These are phyloP conservation scores for Pollenia labialis DNA, from an alignment of 2,888 invertebrate species.

Conservation along the genomic window DNA sequence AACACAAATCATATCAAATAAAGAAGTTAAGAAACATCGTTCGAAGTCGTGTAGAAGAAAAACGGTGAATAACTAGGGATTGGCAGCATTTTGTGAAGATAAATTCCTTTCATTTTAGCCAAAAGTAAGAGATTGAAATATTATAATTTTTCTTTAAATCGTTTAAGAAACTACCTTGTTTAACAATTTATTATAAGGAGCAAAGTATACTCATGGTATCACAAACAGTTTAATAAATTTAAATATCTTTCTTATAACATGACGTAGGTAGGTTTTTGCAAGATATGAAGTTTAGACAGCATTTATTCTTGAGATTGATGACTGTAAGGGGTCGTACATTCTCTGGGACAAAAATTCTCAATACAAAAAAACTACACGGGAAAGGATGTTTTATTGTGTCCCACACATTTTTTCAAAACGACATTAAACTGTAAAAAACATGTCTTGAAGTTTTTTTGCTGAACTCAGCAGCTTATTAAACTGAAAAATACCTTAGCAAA, in stretches of 20 bases:
- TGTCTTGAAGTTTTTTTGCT: slow-evolving; percentile 1
- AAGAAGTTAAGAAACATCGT: no score
- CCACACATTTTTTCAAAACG: slow-evolving; percentile 56
- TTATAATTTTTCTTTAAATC: no score
- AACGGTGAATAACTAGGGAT: no score
- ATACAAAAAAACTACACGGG: slow-evolving; percentile 39
- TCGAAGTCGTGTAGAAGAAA: no score
- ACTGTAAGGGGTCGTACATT: slow-evolving; percentile 56
- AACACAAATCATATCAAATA: no score
- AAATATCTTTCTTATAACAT: not conserved
- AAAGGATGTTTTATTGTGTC: slow-evolving; percentile 64
- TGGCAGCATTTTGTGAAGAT: no score
- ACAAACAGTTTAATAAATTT: not conserved
- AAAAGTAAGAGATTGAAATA: no score
- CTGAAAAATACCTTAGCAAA: slow-evolving; percentile 19
- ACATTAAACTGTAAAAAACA: not conserved
- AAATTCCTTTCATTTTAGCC: no score
- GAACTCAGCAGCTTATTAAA: slow-evolving; percentile 34
- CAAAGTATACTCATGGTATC: not conserved
- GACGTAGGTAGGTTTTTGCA: slow-evolving; percentile 1
- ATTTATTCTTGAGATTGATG: slow-evolving; percentile 44
- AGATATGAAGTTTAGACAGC: slow-evolving; percentile 24
- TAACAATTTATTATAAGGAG: no score
- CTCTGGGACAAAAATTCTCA: slow-evolving; percentile 35
- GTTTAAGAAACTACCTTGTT: no score